These are phyloP conservation scores for Beaufortia kweichowensis DNA, from an alignment of 2,113 vertebrate species.

Conservation along the genomic window DNA sequence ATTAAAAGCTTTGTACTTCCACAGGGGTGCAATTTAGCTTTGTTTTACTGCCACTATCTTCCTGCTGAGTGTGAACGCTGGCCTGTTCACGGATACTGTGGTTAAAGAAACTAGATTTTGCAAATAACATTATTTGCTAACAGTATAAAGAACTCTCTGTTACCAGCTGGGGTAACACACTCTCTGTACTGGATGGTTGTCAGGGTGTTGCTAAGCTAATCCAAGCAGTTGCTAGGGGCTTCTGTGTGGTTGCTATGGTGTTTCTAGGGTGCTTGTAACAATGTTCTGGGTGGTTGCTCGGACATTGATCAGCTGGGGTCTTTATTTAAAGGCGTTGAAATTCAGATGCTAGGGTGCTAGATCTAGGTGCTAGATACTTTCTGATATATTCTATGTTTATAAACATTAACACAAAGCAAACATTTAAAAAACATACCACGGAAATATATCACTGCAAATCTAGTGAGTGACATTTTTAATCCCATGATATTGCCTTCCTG, in stretches of 20 bases:
- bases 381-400: no score
- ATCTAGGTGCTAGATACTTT: neutral
- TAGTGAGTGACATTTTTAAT: neutral
- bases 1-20: neutral
- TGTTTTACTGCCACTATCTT: neutral
- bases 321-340: no score
- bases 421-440: neutral
- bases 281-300: no score
- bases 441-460: neutral
- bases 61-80: neutral
- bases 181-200: neutral
- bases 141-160: no score
- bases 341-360: neutral
- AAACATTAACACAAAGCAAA: no score
- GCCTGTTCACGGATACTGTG: neutral
- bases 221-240: neutral
- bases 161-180: no score
- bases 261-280: neutral
- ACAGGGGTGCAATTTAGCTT: neutral
- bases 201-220: neutral
- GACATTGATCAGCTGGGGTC: no score
- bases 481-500: neutral
- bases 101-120: neutral
- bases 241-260: neutral
- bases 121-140: no score